Conservation (phyloP, 2,113 vertebrate species). For the Chionodraco myersi region DNA sequence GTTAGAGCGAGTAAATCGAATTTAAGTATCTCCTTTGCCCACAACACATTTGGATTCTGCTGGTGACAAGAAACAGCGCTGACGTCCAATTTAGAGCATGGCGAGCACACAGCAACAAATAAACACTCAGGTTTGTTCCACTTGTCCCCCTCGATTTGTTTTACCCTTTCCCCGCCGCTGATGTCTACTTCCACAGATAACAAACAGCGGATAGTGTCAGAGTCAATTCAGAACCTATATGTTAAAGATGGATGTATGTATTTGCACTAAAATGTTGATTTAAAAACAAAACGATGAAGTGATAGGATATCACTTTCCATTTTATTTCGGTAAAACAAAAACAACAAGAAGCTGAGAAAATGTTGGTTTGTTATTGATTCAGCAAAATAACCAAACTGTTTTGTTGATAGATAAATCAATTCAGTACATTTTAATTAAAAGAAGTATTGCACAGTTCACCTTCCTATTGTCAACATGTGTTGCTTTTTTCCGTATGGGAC, state of each 20-base stretch:
- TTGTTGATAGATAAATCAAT: neutral
- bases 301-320: neutral
- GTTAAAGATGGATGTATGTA: neutral
- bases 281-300: neutral
- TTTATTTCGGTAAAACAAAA: neutral
- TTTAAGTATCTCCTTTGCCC: slow-evolving; percentile 65
- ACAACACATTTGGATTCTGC: slow-evolving; percentile 54
- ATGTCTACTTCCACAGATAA: slow-evolving; percentile 16
- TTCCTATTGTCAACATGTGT: neutral
- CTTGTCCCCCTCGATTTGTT: slow-evolving; percentile 75
- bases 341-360: neutral
- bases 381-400: neutral
- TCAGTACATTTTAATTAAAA: neutral
- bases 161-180: slow-evolving; percentile 40
- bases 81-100: slow-evolving; percentile 68
- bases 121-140: slow-evolving; percentile 74
- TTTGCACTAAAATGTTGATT: neutral
- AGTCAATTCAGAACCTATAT: neutral
- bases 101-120: slow-evolving; percentile 60
- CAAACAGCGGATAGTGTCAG: slow-evolving; percentile 13
- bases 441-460: neutral
- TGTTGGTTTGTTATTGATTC: neutral
- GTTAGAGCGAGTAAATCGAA: slow-evolving; percentile 60
- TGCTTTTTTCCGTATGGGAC: no score
- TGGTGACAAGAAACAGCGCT: slow-evolving; percentile 58